A percentile compares a stretch with the other conserved stretches of the same genome.
Evolutionary conservation across 2,888 invertebrate genomes (phyloP).

Genomic region (Phania funesta): DNA sequence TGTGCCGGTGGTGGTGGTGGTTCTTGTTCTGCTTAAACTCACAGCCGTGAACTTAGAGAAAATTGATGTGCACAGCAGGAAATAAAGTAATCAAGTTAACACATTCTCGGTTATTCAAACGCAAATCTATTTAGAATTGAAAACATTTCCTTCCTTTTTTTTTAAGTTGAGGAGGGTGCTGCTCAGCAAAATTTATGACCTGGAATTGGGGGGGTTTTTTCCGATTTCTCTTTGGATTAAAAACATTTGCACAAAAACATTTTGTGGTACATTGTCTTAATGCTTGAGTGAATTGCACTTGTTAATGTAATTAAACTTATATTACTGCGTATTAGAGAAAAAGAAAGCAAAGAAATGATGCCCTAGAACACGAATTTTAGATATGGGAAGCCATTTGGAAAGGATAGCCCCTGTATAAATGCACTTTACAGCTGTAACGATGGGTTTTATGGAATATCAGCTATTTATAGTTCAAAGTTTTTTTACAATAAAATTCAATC

Average conservation of each 20-base stretch:
- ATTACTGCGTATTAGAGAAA: background rate
- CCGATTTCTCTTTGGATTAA: constrained; percentile 11
- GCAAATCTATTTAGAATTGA: constrained; percentile 43
- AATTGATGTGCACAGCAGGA: constrained; percentile 51
- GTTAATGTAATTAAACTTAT: constrained; percentile 56
- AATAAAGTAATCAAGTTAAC: constrained; percentile 67
- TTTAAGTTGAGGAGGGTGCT: constrained; percentile 22
- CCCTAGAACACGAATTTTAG: too few relatives aligned
- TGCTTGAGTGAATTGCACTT: constrained; percentile 54
- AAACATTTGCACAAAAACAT: constrained; percentile 17
- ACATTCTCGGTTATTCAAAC: constrained; percentile 15
- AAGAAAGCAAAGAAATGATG: too few relatives aligned
- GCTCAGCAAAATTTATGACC: constrained; percentile 51
- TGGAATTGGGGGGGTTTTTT: constrained; percentile 44
- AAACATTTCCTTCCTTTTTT: background rate
- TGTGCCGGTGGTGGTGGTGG: too few relatives aligned
- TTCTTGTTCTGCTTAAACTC: constrained; percentile 1
- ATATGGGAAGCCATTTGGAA: too few relatives aligned
- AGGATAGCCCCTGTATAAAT: too few relatives aligned
- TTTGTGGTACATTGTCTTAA: constrained; percentile 49
- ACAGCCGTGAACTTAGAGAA: background rate
- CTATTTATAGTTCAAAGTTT: too few relatives aligned
- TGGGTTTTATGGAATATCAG: too few relatives aligned
- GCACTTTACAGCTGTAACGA: too few relatives aligned
- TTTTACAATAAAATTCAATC: too few relatives aligned